These are phyloP conservation scores for Lepeophtheirus salmonis DNA, from an alignment of 1,140 invertebrate genomes.

Conservation along the genomic window DNA sequence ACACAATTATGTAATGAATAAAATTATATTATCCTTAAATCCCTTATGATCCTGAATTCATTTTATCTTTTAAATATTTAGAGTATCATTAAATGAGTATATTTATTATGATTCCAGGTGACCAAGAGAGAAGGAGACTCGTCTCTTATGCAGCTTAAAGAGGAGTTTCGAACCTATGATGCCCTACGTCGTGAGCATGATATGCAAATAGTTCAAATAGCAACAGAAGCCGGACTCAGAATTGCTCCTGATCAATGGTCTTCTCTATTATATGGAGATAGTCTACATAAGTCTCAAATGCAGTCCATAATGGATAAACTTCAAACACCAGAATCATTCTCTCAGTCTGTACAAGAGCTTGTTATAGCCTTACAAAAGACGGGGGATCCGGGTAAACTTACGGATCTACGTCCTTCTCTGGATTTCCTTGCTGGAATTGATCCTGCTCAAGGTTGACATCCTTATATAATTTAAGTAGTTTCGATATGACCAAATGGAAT, in stretches of 20 bases:
- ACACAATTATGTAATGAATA: too few relatives aligned
- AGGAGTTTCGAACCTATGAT: conserved; percentile 90
- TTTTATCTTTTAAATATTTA: too few relatives aligned
- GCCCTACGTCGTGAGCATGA: conserved; percentile 82
- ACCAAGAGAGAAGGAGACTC: conserved; percentile 93
- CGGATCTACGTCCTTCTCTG: conserved; percentile 50
- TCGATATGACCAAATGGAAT: too few relatives aligned
- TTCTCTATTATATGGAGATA: conserved; percentile 82
- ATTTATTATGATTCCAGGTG: conserved; percentile 37
- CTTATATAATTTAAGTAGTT: too few relatives aligned
- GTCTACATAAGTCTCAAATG: conserved; percentile 90
- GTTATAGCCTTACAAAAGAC: conserved; percentile 77
- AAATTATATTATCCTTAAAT: too few relatives aligned
- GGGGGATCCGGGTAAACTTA: conserved; percentile 60
- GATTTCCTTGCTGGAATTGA: conserved; percentile 72
- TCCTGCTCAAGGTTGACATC: conserved; percentile 26
- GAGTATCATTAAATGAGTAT: conserved; percentile 4
- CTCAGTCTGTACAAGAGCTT: conserved; percentile 72
- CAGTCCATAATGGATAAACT: conserved; percentile 76
- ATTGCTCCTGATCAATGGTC: conserved; percentile 98
- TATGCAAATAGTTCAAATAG: conserved; percentile 94
- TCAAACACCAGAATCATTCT: conserved; percentile 62
- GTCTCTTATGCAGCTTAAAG: conserved; percentile 93
- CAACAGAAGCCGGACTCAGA: conserved; percentile 81
- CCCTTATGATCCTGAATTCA: too few relatives aligned